phyloP scores from a whole-genome alignment of 2,113 vertebrate species.

The Calidris pygmaea region DNA sequence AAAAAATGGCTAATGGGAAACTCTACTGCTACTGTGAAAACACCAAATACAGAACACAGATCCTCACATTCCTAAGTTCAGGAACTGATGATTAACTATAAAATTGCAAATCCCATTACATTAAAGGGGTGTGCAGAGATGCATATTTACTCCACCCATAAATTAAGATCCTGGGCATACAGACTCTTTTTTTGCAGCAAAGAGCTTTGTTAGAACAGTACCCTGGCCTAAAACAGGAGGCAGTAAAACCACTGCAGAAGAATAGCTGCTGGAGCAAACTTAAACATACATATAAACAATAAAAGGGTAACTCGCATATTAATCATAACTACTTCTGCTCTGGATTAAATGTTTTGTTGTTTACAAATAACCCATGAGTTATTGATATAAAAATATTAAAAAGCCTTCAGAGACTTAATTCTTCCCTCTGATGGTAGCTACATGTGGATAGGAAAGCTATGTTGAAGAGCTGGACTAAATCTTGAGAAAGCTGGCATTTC shows the following conservation, averaged over 20 bases:
- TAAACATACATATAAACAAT: background rate
- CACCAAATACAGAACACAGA: background rate
- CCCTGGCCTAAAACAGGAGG: background rate
- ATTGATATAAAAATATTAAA: background rate
- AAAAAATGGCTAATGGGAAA: background rate
- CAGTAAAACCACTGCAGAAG: background rate
- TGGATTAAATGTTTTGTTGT: background rate
- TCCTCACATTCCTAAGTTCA: background rate
- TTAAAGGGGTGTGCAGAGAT: background rate
- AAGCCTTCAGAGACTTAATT: background rate
- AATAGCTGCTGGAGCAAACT: background rate
- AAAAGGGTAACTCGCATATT: background rate
- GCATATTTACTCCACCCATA: rapidly evolving
- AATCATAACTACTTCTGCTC: background rate
- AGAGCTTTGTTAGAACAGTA: background rate
- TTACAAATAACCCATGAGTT: background rate
- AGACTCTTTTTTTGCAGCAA: background rate
- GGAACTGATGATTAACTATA: background rate
- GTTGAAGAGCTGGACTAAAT: background rate
- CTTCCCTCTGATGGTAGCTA: background rate
- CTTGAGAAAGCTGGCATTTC: background rate
- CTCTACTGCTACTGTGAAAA: background rate
- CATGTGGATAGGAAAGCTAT: background rate
- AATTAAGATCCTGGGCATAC: background rate
- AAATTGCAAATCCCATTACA: background rate